Evolutionary conservation across 2,888 invertebrate genomes (phyloP).

Genomic region (Sericinus montela): DNA sequence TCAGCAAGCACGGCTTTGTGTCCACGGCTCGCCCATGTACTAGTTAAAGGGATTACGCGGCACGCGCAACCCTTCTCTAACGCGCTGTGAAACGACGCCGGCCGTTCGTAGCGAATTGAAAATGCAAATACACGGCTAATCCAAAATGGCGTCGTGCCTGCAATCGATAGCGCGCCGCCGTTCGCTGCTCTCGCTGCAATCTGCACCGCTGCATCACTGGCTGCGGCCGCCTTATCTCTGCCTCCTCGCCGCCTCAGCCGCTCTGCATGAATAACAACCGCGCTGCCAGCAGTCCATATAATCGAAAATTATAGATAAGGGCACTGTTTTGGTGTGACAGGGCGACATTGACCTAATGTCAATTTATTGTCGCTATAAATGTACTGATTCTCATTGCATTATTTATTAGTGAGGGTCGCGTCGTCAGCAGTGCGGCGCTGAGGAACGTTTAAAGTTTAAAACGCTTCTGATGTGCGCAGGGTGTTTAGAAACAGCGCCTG

Average conservation of each 20-base stretch:
- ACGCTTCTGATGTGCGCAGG: neutral
- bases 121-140: constrained; percentile 62
- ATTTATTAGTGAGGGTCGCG: neutral
- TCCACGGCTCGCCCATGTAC: constrained; percentile 18
- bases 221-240: neutral
- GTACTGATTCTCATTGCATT: neutral
- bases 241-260: neutral
- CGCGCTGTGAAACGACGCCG: constrained; percentile 6
- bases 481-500: no score
- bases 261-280: neutral
- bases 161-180: constrained; percentile 12
- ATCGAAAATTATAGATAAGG: neutral
- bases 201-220: no score
- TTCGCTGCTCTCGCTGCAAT: neutral
- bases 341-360: neutral
- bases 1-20: constrained; percentile 2
- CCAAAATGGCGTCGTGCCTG: constrained; percentile 42
- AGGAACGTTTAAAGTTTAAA: neutral
- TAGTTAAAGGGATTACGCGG: constrained; percentile 30
- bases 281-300: neutral
- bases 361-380: neutral
- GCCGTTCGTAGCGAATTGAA: constrained; percentile 36
- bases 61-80: constrained; percentile 38
- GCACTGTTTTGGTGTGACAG: neutral
- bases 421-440: neutral